Evolutionary conservation across 2,888 invertebrate genomes (phyloP).

Genomic region (Drosophila subsilvestris): DNA sequence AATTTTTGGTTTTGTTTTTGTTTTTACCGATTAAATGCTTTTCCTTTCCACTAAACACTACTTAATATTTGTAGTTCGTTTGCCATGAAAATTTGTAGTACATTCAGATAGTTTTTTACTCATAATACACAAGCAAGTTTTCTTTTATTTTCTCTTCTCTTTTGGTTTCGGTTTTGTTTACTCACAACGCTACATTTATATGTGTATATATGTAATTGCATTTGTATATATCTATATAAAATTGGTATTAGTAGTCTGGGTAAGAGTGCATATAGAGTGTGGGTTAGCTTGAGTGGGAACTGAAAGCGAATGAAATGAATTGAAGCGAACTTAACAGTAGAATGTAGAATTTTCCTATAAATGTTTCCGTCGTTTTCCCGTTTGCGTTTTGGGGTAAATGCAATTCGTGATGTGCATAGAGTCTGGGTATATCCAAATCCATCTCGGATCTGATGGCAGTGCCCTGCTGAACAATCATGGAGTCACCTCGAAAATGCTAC

Average conservation of each 20-base stretch:
- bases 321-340: slow-evolving; percentile 9
- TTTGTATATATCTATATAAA: slow-evolving; percentile 68
- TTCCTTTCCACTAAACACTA: slow-evolving; percentile 67
- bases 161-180: slow-evolving; percentile 35
- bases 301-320: slow-evolving; percentile 13
- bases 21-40: slow-evolving; percentile 55
- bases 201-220: slow-evolving; percentile 48
- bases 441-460: slow-evolving; percentile 32
- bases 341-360: slow-evolving; percentile 1
- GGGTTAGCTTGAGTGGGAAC: slow-evolving; percentile 17
- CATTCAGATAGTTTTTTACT: slow-evolving; percentile 53
- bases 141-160: slow-evolving; percentile 19
- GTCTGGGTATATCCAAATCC: slow-evolving; percentile 20
- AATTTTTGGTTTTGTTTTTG: slow-evolving; percentile 39
- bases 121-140: slow-evolving; percentile 45
- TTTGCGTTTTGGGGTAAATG: slow-evolving; percentile 21
- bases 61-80: slow-evolving; percentile 79
- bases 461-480: slow-evolving; percentile 14
- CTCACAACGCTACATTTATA: slow-evolving; percentile 83
- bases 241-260: slow-evolving; percentile 66
- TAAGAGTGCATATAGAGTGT: slow-evolving; percentile 33
- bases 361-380: slow-evolving; percentile 5
- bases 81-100: slow-evolving; percentile 75
- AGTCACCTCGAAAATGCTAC: slow-evolving; percentile 3
- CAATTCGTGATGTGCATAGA: slow-evolving; percentile 34